A percentile compares a stretch with the other conserved stretches of the same genome.
Conservation (phyloP, 2,113 vertebrate genomes). For the Anoplopoma fimbria region DNA sequence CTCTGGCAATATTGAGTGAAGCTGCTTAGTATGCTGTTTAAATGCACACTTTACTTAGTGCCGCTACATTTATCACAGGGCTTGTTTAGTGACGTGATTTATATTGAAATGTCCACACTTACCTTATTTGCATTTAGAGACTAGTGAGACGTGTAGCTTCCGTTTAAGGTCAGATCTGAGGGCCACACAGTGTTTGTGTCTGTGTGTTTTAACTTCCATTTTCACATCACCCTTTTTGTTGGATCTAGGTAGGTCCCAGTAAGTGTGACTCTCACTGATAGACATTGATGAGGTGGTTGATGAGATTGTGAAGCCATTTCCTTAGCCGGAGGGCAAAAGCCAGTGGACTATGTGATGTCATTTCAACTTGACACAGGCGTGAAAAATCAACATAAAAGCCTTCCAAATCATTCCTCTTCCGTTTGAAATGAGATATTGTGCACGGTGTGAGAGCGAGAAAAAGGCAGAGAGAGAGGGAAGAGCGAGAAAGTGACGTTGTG, state of each 20-base stretch:
- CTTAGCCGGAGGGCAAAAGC: slow-evolving; percentile 23
- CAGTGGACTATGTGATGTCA: slow-evolving; percentile 53
- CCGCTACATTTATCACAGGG: slow-evolving; percentile 56
- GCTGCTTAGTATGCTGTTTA: slow-evolving; percentile 42
- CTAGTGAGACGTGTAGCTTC: slow-evolving; percentile 16
- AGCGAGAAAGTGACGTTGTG: slow-evolving; percentile 15
- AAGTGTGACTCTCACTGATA: slow-evolving; percentile 58
- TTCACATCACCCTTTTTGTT: background rate
- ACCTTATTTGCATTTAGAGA: slow-evolving; percentile 25
- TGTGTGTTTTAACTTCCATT: background rate
- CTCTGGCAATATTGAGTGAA: slow-evolving; percentile 26
- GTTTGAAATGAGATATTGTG: slow-evolving; percentile 69
- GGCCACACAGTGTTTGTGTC: background rate
- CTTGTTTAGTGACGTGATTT: slow-evolving; percentile 60
- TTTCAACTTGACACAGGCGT: slow-evolving; percentile 61
- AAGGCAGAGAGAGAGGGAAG: background rate
- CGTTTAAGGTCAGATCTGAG: background rate
- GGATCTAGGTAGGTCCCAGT: slow-evolving; percentile 32
- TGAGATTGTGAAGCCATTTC: slow-evolving; percentile 59
- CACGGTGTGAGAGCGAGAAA: slow-evolving; percentile 37
- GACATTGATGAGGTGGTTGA: slow-evolving; percentile 62
- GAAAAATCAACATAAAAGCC: slow-evolving; percentile 68
- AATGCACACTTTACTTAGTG: slow-evolving; percentile 59
- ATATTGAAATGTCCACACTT: slow-evolving; percentile 33
- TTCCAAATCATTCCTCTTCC: slow-evolving; percentile 64